A percentile compares a stretch with the other conserved stretches of the same genome.
These are phyloP conservation scores for Pseudobourletiella spinata DNA, from an alignment of 1,140 invertebrate species.

Conservation along the genomic window DNA sequence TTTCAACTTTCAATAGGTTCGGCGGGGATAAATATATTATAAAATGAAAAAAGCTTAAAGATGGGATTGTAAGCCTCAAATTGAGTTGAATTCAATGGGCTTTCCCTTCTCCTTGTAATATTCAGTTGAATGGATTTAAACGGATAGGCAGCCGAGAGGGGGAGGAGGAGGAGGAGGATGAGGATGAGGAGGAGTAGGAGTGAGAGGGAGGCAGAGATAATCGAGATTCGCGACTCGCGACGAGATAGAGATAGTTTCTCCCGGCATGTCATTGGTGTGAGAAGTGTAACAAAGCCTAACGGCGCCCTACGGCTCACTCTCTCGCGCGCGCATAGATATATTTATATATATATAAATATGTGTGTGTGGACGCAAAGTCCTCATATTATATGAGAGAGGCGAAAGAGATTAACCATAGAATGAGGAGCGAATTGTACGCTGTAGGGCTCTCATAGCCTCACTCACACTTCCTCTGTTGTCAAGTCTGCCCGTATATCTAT, in stretches of 20 bases:
- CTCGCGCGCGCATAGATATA: background rate
- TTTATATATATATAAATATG: background rate
- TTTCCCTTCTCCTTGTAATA: conserved; percentile 9
- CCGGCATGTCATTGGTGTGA: background rate
- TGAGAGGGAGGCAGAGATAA: background rate
- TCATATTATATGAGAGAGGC: background rate
- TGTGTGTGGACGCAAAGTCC: background rate
- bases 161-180: background rate
- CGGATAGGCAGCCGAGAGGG: background rate
- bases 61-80: conserved; percentile 9
- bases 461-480: background rate
- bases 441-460: background rate
- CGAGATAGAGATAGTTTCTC: background rate
- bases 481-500: background rate
- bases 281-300: background rate
- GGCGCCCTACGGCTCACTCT: too few species aligned
- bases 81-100: conserved; percentile 10
- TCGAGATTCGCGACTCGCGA: background rate
- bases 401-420: background rate
- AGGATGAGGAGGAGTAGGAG: background rate
- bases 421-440: background rate
- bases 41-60: conserved; percentile 12
- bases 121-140: background rate
- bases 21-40: conserved; percentile 7
- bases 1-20: too few species aligned